These are phyloP conservation scores for Axinella damicornis DNA, from an alignment of 37 sponge, comb jelly and placozoan genomes.

Conservation along the genomic window DNA sequence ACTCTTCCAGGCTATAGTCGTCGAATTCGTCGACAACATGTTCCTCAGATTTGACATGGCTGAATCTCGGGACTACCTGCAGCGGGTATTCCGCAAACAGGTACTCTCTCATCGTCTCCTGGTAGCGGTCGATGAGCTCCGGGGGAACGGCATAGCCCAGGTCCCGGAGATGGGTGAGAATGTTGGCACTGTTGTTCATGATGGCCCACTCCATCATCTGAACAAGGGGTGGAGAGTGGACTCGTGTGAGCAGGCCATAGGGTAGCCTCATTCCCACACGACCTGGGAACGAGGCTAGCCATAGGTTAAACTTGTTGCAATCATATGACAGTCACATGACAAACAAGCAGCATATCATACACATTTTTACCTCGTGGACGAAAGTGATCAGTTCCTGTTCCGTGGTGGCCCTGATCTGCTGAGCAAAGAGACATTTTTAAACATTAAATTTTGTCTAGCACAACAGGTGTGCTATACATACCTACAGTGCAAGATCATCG, in stretches of 20 bases:
- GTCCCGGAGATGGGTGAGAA: conserved; percentile 58
- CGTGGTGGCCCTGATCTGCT: conserved; percentile 53
- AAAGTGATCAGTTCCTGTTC: conserved; percentile 53
- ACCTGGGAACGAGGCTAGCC: no score
- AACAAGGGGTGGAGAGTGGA: neutral
- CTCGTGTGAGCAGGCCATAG: conserved; percentile 1
- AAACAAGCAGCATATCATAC: neutral
- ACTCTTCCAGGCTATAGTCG: conserved; percentile 9
- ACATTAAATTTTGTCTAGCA: no score
- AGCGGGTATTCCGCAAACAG: conserved; percentile 57
- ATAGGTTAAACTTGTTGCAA: no score
- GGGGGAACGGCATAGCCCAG: conserved; percentile 65
- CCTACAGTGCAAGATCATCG: no score
- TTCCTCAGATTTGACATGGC: neutral
- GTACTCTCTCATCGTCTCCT: conserved; percentile 33
- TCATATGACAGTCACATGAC: neutral
- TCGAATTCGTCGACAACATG: neutral
- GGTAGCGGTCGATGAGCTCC: conserved; percentile 41
- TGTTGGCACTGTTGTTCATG: conserved; percentile 34
- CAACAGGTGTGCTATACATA: no score
- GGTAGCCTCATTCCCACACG: neutral
- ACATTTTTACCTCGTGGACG: conserved; percentile 49
- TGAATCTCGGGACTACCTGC: conserved; percentile 43
- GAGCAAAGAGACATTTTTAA: neutral
- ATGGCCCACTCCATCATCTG: conserved; percentile 79